A percentile compares a stretch with the other conserved stretches of the same genome.
Evolutionary conservation across 2,113 vertebrate genomes (phyloP).

Genomic region (Nicator chloris): DNA sequence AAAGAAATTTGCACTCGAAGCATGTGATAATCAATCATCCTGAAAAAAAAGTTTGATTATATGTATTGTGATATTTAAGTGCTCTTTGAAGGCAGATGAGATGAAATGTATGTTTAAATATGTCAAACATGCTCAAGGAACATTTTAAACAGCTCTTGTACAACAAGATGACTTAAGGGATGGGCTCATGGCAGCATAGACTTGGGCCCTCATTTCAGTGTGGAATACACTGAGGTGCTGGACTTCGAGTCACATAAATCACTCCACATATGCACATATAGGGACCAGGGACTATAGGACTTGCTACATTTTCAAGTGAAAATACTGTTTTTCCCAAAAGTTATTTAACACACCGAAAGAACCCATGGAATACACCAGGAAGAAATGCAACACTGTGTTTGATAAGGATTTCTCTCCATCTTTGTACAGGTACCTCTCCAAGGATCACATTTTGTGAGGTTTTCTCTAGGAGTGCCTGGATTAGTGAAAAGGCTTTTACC

Average conservation of each 20-base stretch:
- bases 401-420: not conserved
- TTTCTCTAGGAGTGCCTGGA: not conserved
- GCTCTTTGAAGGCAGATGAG: conserved; percentile 18
- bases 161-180: not conserved
- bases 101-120: not conserved
- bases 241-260: not conserved
- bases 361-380: not conserved
- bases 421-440: not conserved
- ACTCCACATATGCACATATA: not conserved
- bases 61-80: conserved; percentile 17
- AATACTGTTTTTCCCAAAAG: not conserved
- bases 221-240: not conserved
- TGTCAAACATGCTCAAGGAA: not conserved
- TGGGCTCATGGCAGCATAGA: not conserved
- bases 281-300: not conserved
- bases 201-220: not conserved
- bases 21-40: not conserved
- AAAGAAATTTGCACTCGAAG: conserved; percentile 20
- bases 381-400: not conserved
- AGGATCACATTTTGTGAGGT: not conserved
- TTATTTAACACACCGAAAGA: not conserved
- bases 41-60: conserved; percentile 3
- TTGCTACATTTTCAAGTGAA: not conserved
- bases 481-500: not conserved
- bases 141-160: conserved; percentile 2